Percentiles rank a stretch among this genome's conserved stretches.
Conservation (phyloP, 2,888 invertebrate genomes). For the Hypsopygia costalis region DNA sequence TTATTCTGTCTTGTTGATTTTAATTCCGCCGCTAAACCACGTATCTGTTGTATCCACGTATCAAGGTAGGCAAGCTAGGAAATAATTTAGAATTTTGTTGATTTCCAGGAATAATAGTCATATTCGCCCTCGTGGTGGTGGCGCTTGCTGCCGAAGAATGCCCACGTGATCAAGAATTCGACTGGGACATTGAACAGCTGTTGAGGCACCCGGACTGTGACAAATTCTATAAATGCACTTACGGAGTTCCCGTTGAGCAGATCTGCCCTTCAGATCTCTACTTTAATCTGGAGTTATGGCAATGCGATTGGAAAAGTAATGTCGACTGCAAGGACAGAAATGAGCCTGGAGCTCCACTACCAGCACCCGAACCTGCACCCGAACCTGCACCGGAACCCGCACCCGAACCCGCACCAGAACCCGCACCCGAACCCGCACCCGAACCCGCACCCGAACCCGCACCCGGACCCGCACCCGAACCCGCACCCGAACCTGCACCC, state of each 20-base stretch:
- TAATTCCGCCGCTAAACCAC: no score
- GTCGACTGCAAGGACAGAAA: constrained; percentile 78
- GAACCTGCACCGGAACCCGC: constrained; percentile 11
- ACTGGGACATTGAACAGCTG: constrained; percentile 69
- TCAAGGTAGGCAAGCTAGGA: no score
- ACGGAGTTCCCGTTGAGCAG: constrained; percentile 80
- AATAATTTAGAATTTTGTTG: background rate
- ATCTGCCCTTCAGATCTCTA: constrained; percentile 76
- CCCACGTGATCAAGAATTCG: constrained; percentile 42
- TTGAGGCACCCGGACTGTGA: constrained; percentile 79
- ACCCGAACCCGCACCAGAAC: background rate
- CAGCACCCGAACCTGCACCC: constrained; percentile 7
- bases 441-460: background rate
- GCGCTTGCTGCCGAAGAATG: constrained; percentile 36
- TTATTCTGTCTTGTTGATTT: no score
- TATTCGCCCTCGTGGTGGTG: constrained; percentile 30
- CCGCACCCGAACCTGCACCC: constrained; percentile 9
- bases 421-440: constrained; percentile 15
- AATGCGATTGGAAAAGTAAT: constrained; percentile 82
- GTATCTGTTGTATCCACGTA: no score
- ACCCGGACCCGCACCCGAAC: constrained; percentile 2
- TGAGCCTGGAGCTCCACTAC: constrained; percentile 3
- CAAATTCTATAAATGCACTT: constrained; percentile 84
- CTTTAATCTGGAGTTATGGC: constrained; percentile 76
- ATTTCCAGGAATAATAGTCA: constrained; percentile 30